phyloP scores from a whole-genome alignment of 2,113 vertebrate genomes.

The Leuciscus idus region DNA sequence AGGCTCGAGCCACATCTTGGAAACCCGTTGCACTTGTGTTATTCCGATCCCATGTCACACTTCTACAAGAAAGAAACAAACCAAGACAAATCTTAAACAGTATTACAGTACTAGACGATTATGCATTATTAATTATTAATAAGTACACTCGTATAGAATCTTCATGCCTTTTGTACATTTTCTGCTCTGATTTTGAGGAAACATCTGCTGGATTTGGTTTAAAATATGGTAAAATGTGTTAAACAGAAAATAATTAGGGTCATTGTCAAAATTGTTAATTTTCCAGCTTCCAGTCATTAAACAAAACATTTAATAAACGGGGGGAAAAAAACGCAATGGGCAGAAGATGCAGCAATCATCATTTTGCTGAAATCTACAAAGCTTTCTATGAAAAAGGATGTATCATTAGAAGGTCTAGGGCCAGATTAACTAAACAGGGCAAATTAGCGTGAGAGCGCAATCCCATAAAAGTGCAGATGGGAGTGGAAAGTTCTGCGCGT shows the following conservation, averaged over 20 bases:
- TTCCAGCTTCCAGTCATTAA: neutral
- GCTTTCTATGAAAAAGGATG: neutral
- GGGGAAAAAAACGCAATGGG: neutral
- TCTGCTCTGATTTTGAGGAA: neutral
- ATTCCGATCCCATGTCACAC: conserved; percentile 90
- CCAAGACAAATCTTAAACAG: conserved; percentile 25
- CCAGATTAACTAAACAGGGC: too few relatives aligned
- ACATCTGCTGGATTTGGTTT: neutral
- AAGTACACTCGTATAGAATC: neutral
- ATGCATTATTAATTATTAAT: neutral
- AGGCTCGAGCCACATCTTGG: conserved; percentile 87
- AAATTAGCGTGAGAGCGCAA: too few relatives aligned
- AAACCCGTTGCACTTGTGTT: conserved; percentile 86
- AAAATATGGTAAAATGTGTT: neutral
- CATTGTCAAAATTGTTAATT: neutral
- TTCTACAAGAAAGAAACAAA: conserved; percentile 71
- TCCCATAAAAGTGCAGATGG: too few relatives aligned
- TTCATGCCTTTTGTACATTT: neutral
- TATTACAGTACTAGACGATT: neutral
- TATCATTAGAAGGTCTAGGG: neutral
- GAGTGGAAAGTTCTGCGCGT: too few relatives aligned
- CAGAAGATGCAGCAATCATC: neutral
- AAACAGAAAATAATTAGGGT: neutral
- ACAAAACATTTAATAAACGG: neutral
- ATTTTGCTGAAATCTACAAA: neutral